phyloP scores from a whole-genome alignment of 2,888 invertebrate genomes.

The Athripsodes cinereus region DNA sequence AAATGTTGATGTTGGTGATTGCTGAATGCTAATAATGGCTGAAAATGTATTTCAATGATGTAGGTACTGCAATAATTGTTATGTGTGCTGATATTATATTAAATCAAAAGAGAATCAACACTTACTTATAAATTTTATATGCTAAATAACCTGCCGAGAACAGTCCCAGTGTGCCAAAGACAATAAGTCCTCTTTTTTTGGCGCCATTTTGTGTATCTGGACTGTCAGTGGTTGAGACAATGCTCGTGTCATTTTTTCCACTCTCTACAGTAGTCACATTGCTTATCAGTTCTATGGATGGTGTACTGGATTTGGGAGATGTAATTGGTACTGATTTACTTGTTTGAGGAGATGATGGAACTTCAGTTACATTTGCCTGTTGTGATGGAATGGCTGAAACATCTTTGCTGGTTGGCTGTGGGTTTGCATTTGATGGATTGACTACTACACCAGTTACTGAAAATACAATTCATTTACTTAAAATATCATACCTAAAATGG shows the following conservation, averaged over 20 bases:
- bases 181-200: constrained; percentile 42
- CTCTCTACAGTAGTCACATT: neutral
- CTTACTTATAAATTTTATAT: constrained; percentile 43
- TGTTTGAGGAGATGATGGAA: neutral
- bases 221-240: constrained; percentile 25
- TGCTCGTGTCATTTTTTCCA: neutral
- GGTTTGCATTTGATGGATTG: neutral
- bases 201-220: constrained; percentile 36
- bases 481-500: too few relatives aligned
- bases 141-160: constrained; percentile 42
- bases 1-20: too few relatives aligned
- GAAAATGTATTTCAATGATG: too few relatives aligned
- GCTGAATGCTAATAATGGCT: too few relatives aligned
- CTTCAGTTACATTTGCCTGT: neutral
- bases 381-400: neutral
- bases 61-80: too few relatives aligned
- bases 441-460: neutral
- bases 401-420: neutral
- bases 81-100: too few relatives aligned
- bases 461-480: too few relatives aligned
- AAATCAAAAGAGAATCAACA: neutral
- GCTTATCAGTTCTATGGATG: neutral
- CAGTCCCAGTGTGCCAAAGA: constrained; percentile 45
- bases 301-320: neutral
- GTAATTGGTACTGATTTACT: neutral